Percentiles rank a stretch among this genome's conserved stretches.
These are phyloP conservation scores for Drosophila bocqueti DNA, from an alignment of 1,140 invertebrate genomes.

Conservation along the genomic window DNA sequence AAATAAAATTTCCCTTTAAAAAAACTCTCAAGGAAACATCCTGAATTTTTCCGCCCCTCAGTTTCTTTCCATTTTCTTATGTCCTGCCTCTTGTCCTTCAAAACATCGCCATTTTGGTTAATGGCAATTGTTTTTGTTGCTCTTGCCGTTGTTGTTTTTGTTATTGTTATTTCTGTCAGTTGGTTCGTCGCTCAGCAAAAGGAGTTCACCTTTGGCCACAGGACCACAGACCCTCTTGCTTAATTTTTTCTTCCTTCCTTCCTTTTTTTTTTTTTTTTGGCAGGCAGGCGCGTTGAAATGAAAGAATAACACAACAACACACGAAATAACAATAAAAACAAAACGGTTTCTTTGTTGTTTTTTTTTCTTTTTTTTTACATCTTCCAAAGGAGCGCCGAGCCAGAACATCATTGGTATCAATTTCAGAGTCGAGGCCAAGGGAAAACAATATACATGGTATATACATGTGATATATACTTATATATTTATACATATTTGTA, in stretches of 20 bases:
- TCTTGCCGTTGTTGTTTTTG: conserved; percentile 26
- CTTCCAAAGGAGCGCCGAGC: conserved; percentile 7
- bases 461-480: neutral
- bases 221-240: neutral
- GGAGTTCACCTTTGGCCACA: conserved; percentile 49
- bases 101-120: conserved; percentile 40
- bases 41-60: neutral
- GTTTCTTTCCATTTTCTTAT: neutral
- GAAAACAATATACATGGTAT: neutral
- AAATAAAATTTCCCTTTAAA: neutral
- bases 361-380: neutral
- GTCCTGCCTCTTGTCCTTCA: conserved; percentile 11
- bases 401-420: conserved; percentile 48
- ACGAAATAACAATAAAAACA: conserved; percentile 52
- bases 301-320: conserved; percentile 73
- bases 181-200: conserved; percentile 49
- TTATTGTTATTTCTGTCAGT: conserved; percentile 50
- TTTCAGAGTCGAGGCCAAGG: conserved; percentile 19
- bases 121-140: conserved; percentile 24
- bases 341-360: conserved; percentile 29
- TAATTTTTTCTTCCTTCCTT: conserved; percentile 5
- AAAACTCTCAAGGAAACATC: neutral
- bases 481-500: conserved; percentile 7
- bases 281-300: conserved; percentile 70
- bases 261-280: conserved; percentile 4